These are phyloP conservation scores for Chiloscyllium plagiosum DNA, from an alignment of 2,113 vertebrate genomes.

Conservation along the genomic window DNA sequence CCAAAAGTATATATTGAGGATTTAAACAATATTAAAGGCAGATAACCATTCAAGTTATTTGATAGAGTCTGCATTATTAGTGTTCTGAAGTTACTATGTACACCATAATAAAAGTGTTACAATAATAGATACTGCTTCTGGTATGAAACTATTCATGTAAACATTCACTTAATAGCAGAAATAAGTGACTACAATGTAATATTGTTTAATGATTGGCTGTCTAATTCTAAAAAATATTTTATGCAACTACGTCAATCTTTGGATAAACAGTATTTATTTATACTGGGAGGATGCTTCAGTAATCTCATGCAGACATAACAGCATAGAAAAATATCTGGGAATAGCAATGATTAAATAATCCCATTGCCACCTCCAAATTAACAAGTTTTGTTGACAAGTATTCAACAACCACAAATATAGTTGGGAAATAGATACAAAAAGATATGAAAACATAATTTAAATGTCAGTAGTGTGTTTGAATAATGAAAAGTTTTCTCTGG, in stretches of 20 bases:
- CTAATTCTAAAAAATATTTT: not conserved
- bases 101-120: not conserved
- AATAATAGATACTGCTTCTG: not conserved
- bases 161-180: not conserved
- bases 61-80: not conserved
- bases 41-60: not conserved
- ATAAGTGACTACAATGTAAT: not conserved
- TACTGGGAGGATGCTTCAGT: not conserved
- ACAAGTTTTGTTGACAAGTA: not conserved
- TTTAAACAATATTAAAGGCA: not conserved
- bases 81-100: not conserved
- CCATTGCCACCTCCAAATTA: not conserved
- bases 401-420: not conserved
- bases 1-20: not conserved
- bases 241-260: not conserved
- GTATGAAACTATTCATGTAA: conserved; percentile 4
- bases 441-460: not conserved
- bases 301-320: not conserved
- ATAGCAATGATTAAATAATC: not conserved
- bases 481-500: not conserved
- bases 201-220: not conserved
- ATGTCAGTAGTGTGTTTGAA: not conserved
- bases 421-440: not conserved
- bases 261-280: not conserved
- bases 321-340: not conserved